These are phyloP conservation scores for Lochmaea crataegi DNA, from an alignment of 2,888 invertebrate genomes.

Conservation along the genomic window DNA sequence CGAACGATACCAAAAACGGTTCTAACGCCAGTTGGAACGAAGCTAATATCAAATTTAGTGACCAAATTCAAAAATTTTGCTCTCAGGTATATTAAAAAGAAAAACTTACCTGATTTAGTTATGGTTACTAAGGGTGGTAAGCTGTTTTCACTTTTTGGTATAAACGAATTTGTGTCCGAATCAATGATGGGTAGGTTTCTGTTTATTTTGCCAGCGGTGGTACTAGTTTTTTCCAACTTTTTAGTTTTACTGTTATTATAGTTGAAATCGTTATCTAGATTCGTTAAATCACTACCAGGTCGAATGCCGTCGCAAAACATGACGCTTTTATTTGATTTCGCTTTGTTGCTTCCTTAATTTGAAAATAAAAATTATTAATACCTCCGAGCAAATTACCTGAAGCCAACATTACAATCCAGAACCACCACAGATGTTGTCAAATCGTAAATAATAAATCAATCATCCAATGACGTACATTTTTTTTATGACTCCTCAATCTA, in stretches of 20 bases:
- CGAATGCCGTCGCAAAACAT: conserved; percentile 92
- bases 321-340: conserved; percentile 76
- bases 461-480: too few species aligned
- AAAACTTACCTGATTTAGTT: conserved; percentile 66
- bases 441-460: too few species aligned
- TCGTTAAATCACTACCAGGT: conserved; percentile 87
- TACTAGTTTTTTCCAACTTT: conserved; percentile 40
- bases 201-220: conserved; percentile 42
- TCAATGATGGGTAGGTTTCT: conserved; percentile 65
- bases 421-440: too few species aligned
- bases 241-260: conserved; percentile 54
- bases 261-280: conserved; percentile 74
- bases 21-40: too few species aligned
- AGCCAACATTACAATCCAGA: too few species aligned
- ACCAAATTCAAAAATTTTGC: background rate
- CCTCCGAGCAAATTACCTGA: background rate
- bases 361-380: background rate
- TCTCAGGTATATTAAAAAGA: conserved; percentile 1
- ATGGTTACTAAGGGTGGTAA: conserved; percentile 70
- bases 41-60: background rate
- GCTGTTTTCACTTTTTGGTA: conserved; percentile 67
- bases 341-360: conserved; percentile 63
- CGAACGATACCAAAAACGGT: too few species aligned
- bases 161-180: conserved; percentile 69
- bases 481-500: too few species aligned